Evolutionary conservation across 2,888 invertebrate genomes (phyloP).

Genomic region (Eupsilia transversa): DNA sequence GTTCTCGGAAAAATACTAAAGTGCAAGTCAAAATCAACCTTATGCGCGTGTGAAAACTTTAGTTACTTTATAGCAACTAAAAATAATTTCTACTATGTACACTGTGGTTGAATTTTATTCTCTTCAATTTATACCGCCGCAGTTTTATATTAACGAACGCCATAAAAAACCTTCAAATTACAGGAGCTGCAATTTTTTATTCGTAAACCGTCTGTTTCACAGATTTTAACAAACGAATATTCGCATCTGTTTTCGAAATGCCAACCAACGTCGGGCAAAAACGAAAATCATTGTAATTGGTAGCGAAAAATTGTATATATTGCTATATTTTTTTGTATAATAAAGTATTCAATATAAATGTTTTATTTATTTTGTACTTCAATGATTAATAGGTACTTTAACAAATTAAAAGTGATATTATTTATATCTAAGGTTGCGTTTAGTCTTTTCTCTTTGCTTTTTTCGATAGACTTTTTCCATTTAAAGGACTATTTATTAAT

Average conservation of each 20-base stretch:
- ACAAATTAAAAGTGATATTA: background rate
- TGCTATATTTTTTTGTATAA: constrained; percentile 16
- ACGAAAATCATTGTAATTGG: constrained; percentile 41
- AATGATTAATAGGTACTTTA: background rate
- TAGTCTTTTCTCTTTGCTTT: background rate
- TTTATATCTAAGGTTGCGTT: background rate
- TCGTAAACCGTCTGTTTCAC: constrained; percentile 32
- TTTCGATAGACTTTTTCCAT: background rate
- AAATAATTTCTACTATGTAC: background rate
- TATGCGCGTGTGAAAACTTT: too few relatives aligned
- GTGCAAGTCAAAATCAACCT: background rate
- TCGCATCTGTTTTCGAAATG: constrained; percentile 50
- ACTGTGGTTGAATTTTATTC: constrained; percentile 18
- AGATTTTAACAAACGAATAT: constrained; percentile 53
- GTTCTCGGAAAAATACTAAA: background rate
- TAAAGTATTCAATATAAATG: constrained; percentile 5
- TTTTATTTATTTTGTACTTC: background rate
- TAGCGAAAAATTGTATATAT: constrained; percentile 21
- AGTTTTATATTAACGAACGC: constrained; percentile 32
- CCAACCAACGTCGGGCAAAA: constrained; percentile 33
- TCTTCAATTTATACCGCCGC: constrained; percentile 19
- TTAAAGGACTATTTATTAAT: too few relatives aligned
- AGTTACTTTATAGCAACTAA: too few relatives aligned
- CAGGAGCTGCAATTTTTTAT: constrained; percentile 39
- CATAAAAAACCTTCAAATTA: constrained; percentile 44